A percentile compares a stretch with the other conserved stretches of the same genome.
These are phyloP conservation scores for Drosophila nr. fundita DNA, from an alignment of 2,888 invertebrate genomes.

Conservation along the genomic window DNA sequence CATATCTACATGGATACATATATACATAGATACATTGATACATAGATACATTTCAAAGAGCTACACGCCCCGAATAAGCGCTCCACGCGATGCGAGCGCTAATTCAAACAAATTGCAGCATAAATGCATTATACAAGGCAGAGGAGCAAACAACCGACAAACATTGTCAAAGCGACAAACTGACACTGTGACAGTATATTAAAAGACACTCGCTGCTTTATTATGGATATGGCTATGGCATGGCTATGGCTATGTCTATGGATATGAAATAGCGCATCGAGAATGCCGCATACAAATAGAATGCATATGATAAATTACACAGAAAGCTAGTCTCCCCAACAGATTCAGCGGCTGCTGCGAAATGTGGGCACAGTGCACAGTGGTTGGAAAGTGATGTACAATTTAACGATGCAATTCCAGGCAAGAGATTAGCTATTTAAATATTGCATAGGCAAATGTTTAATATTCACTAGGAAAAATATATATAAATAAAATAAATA, in stretches of 20 bases:
- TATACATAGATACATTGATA: constrained; percentile 5
- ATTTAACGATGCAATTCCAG: neutral
- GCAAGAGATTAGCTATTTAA: neutral
- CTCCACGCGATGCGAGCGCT: constrained; percentile 45
- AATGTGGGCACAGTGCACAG: constrained; percentile 52
- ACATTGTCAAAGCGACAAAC: constrained; percentile 20
- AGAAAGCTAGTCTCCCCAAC: constrained; percentile 24
- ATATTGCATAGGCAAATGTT: neutral
- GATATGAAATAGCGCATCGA: constrained; percentile 29
- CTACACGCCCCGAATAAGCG: constrained; percentile 4
- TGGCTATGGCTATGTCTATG: neutral
- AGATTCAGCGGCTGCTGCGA: constrained; percentile 17
- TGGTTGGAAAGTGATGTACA: constrained; percentile 9
- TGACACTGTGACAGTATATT: constrained; percentile 68
- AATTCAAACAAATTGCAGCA: constrained; percentile 81
- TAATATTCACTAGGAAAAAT: neutral
- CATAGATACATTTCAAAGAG: constrained; percentile 14
- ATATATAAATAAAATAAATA: neutral
- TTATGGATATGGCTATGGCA: neutral
- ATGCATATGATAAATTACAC: constrained; percentile 67
- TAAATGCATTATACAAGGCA: constrained; percentile 77
- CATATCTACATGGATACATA: constrained; percentile 15
- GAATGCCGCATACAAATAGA: constrained; percentile 52
- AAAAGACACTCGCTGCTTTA: constrained; percentile 36
- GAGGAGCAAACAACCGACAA: constrained; percentile 46